Evolutionary conservation across 2,888 invertebrate species (phyloP), one percentile per base, ranked within the genome.

Genomic region (Melanargia galathea): DNA sequence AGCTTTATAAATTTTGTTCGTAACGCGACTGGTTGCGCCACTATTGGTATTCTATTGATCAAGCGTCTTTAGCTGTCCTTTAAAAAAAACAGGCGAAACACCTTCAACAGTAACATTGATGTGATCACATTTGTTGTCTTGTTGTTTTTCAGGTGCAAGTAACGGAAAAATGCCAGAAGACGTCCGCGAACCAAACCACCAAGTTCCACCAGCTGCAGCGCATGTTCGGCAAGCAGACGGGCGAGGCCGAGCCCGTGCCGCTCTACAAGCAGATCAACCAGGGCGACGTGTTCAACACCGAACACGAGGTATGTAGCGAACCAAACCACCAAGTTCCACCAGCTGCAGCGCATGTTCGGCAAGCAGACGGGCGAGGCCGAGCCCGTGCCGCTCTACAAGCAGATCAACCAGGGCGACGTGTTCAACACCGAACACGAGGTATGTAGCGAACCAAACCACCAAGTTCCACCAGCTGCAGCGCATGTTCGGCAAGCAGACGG

Each of bases 201-300:
- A 96, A 96, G 83, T 96, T 96, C 83, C 96, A 96, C 76, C 95
- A 95, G 74, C 90, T 96, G 70, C 96, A 96, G 80, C 94, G 94
- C 62, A 94, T 95, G 89, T 95, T 96, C 82, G 94, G 94, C 58
- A 94, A 93, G 66, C 92, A 93, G 73, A 88, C 91, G 13, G 86
- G 85, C 24, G 89, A 87, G 70, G 70, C 78, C 2, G 88, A 87
- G 63, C 89, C 89, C 0, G 88, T 90, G 72, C 92, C 92, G 46
- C 82, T 93, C 13, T 92, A 93, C 79, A 93, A 93, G 75, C 93
- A 93, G 73, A 92, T 93, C 76, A 92, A 92, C 74, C 92, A 93
- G 73, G 92, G 92, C 0, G 93, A 93, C 68, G 93, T 93, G 66
- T 92, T 93, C 74, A 87, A 87, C 70, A 93, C 92, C 4, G 93